phyloP scores from a whole-genome alignment of 2,797 vertebrate genomes.

The Mus caroli region DNA sequence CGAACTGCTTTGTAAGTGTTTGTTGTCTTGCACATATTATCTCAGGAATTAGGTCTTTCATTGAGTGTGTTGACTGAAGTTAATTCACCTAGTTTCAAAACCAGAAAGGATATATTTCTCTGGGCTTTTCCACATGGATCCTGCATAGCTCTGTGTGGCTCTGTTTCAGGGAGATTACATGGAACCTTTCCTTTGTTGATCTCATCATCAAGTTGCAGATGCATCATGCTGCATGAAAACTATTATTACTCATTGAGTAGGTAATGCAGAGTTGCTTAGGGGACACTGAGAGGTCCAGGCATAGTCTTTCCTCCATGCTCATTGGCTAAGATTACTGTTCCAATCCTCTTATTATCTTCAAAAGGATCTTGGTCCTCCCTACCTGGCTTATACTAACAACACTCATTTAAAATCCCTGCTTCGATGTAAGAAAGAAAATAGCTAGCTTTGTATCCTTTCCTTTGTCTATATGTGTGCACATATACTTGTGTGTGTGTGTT shows the following conservation, averaged over 20 bases:
- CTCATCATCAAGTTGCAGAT: neutral
- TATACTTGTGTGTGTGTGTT: neutral
- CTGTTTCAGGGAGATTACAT: neutral
- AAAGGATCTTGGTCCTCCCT: neutral
- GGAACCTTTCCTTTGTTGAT: neutral
- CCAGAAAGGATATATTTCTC: neutral
- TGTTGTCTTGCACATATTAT: neutral
- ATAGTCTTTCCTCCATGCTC: neutral
- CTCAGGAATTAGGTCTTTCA: slow-evolving; percentile 14
- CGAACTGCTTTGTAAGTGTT: slow-evolving; percentile 32
- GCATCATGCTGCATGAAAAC: neutral
- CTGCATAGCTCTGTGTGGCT: neutral
- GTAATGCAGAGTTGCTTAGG: neutral
- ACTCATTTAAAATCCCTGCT: slow-evolving; percentile 32
- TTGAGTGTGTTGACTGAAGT: neutral
- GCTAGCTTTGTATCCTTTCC: neutral
- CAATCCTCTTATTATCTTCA: neutral
- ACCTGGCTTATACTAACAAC: neutral
- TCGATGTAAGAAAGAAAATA: slow-evolving; percentile 49
- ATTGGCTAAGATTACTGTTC: neutral
- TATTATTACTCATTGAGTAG: neutral
- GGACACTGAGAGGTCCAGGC: neutral
- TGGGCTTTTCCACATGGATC: neutral
- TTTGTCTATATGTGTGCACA: neutral
- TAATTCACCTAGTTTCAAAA: slow-evolving; percentile 31